Evolutionary conservation across 2,113 vertebrate genomes (phyloP), one percentile per base, ranked within the genome.

Genomic region (Petroica traversi): DNA sequence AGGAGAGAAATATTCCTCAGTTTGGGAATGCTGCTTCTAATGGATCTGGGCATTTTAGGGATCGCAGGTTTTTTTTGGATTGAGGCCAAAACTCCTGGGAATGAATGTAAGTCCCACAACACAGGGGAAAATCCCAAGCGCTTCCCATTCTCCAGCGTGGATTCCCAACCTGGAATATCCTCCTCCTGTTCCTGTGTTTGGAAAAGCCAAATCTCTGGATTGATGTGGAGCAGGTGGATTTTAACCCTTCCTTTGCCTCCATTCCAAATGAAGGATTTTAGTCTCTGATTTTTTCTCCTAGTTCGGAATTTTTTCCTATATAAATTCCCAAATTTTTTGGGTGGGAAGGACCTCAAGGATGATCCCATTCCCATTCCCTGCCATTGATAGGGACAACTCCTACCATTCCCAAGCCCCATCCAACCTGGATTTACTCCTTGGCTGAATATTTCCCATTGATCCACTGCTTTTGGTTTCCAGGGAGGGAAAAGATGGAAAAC

Each of bases 281-380:
- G 10, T 8, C 10, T 28, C 18, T 0, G 0, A 5, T 22, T 25
- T 33, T 34, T 33, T 29, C 46, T 18, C 22, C 31, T 13, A 8
- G 19, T 12, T 45, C 0, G 3, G 14, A 41, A 0, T 11, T 54
- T 84, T 78, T 40, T 4, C 46, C 67, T 5, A 0, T 7, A 7
- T 12, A 8, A 29, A 33, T 73, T 43, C 36, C 51, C 51, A n/a
- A 51, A 14, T 2, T 19, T 2, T n/a, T 73, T 29, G 5, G 8
- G 3, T 49, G 43, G 51, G 36, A 38, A 51, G 36, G 15, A 58
- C 36, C 14, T 57, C 23, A 33, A 28, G 45, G 26, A 23, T 1
- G 12, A 45, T 51, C 36, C 29, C 45, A 28, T 51, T 72, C 51
- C 85, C 31, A 22, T 20, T 40, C 17, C 31, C 49, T 55, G 48